Evolutionary conservation across 1,140 invertebrate genomes (phyloP), one percentile per base, ranked within the genome.

Genomic region (Sweltsa coloradensis): DNA sequence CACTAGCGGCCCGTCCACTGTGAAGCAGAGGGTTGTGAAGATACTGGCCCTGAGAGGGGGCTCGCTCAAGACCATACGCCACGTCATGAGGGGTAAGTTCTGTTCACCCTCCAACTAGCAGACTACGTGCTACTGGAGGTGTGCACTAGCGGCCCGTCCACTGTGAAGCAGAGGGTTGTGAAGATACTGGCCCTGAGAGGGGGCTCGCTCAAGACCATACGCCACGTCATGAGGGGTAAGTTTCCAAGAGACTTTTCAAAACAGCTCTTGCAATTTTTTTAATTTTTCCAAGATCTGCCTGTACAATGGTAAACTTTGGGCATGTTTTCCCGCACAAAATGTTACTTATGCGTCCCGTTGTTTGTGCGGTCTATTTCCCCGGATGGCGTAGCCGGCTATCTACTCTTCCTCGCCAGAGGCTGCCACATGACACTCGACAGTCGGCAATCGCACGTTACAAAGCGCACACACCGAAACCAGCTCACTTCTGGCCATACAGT

Each of bases 111-210:
- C 27, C 95, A 99, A 68, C 71, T 96, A 39, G 81, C 98, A 34
- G 93, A 97, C 67, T 93, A 94, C 61, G 88, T 98, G 51, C 85
- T 98, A 62, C 67, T 97, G 41, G 93, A 97, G 69, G 82, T 91
- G 22, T 94, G 89, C 59, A 80, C 83, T 5, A 74, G 76, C 23
- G 78, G 80, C 2, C 74, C 80, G 27, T 63, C 79, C 2, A 72
- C 78, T 4, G 80, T 95, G 1, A 94, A 94, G 64, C 87, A 93
- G 60, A 69, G 90, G 51, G 87, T 96, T 2, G 76, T 85, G 37
- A 81, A 92, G 58, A 91, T 95, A 55, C 66, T 97, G 19, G 91
- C 90, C 55, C 73, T 95, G 50, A 69, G 90, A 51, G 83, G 89
- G 46, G 90, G 86, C 5, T 94, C 90, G 0, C 71, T 96, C 21